Evolutionary conservation across 2,797 vertebrate genomes (phyloP).

Genomic region (Lepus townsendii): DNA sequence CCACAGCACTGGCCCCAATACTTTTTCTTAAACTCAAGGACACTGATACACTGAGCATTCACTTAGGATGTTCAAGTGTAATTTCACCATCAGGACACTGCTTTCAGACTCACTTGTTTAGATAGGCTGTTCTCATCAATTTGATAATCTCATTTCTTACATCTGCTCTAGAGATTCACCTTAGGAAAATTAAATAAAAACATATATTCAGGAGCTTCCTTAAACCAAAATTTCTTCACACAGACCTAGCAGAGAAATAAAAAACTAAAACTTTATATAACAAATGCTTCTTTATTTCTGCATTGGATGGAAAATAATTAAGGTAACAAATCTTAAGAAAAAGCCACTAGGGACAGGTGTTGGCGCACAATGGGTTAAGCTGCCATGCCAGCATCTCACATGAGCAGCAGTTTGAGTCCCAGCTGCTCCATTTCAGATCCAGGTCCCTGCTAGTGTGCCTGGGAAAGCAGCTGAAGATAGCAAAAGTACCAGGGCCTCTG

Average conservation of each 20-base stretch:
- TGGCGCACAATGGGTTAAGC: no score
- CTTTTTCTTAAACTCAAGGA: conserved; percentile 46
- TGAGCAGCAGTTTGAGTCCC: no score
- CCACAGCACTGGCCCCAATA: neutral
- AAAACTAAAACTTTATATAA: conserved; percentile 35
- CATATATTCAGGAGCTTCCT: conserved; percentile 16
- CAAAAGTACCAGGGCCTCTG: no score
- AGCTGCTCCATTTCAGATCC: no score
- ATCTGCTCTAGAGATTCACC: neutral
- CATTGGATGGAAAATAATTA: conserved; percentile 17
- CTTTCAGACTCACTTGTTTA: conserved; percentile 44
- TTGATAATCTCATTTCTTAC: conserved; percentile 25
- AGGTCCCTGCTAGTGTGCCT: no score
- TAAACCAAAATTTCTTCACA: conserved; percentile 56
- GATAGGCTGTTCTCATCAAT: neutral
- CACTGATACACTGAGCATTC: neutral
- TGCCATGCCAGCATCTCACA: no score
- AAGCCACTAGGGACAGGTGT: neutral
- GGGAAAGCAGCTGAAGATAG: no score
- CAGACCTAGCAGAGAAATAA: neutral
- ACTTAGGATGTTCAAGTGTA: neutral
- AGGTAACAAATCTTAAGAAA: conserved; percentile 12
- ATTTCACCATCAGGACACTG: neutral
- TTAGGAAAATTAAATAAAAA: conserved; percentile 24
- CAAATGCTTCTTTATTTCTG: conserved; percentile 28